phyloP scores from a whole-genome alignment of 2,113 vertebrate genomes.

The Psilopsiagon aymara region DNA sequence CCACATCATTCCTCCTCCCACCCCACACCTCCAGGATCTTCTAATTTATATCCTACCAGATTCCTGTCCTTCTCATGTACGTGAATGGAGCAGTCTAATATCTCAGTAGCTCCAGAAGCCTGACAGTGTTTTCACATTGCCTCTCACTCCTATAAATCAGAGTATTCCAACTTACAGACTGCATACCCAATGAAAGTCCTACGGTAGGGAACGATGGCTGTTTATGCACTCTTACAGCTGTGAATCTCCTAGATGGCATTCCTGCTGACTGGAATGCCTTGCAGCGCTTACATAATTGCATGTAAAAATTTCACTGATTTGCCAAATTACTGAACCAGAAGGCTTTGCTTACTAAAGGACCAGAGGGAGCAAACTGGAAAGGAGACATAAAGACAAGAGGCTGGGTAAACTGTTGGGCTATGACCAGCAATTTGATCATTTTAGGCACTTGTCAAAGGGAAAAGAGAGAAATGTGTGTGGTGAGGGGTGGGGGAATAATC shows the following conservation, averaged over 20 bases:
- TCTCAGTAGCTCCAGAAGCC: constrained; percentile 46
- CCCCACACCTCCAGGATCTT: not conserved
- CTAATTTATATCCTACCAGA: constrained; percentile 37
- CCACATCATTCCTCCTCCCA: not conserved
- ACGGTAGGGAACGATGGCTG: not conserved
- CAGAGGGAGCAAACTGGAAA: not conserved
- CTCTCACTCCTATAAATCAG: constrained; percentile 61
- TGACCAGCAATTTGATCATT: constrained; percentile 20
- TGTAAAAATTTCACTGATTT: constrained; percentile 24
- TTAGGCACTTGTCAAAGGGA: not conserved
- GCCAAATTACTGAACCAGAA: constrained; percentile 52
- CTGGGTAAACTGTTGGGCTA: not conserved
- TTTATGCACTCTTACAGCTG: not conserved
- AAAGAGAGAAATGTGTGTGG: not conserved
- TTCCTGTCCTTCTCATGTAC: constrained; percentile 47
- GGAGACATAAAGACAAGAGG: not conserved
- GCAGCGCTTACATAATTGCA: constrained; percentile 42
- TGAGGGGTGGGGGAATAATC: constrained; percentile 33
- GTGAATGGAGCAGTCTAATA: not conserved
- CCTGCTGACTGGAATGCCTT: constrained; percentile 44
- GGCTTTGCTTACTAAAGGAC: constrained; percentile 40
- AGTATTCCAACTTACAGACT: not conserved
- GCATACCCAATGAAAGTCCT: not conserved
- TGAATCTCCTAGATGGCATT: constrained; percentile 27
- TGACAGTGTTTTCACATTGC: constrained; percentile 60